A percentile compares a stretch with the other conserved stretches of the same genome.
phyloP scores from a whole-genome alignment of 2,888 invertebrate genomes.

The Plemyria rubiginata region DNA sequence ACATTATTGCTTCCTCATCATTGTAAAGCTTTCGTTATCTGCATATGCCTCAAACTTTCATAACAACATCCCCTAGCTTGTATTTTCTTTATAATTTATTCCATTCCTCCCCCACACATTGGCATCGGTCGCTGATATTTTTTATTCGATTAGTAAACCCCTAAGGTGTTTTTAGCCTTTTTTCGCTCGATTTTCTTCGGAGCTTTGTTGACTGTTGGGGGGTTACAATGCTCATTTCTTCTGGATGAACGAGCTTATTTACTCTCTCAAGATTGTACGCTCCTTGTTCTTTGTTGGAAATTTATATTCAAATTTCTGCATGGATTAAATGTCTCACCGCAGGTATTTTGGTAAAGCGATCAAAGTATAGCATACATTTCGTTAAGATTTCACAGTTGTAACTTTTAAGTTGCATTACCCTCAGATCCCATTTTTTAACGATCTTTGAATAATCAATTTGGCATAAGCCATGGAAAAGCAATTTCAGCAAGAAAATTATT shows the following conservation, averaged over 20 bases:
- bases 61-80: conserved; percentile 79
- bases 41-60: conserved; percentile 72
- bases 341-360: neutral
- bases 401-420: no score
- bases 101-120: conserved; percentile 82
- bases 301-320: conserved; percentile 33
- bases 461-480: neutral
- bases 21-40: conserved; percentile 61
- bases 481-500: neutral
- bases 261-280: conserved; percentile 59
- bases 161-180: conserved; percentile 86
- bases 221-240: conserved; percentile 82
- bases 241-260: conserved; percentile 82
- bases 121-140: conserved; percentile 86
- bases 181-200: conserved; percentile 85
- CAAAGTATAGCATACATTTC: no score
- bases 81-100: conserved; percentile 85
- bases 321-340: conserved; percentile 18
- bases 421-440: no score
- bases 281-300: conserved; percentile 41
- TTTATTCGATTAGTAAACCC: conserved; percentile 87
- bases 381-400: no score
- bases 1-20: conserved; percentile 37
- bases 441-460: no score
- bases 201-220: conserved; percentile 84